Evolutionary conservation across 2,113 vertebrate genomes (phyloP).

Genomic region (Entelurus aequoreus): DNA sequence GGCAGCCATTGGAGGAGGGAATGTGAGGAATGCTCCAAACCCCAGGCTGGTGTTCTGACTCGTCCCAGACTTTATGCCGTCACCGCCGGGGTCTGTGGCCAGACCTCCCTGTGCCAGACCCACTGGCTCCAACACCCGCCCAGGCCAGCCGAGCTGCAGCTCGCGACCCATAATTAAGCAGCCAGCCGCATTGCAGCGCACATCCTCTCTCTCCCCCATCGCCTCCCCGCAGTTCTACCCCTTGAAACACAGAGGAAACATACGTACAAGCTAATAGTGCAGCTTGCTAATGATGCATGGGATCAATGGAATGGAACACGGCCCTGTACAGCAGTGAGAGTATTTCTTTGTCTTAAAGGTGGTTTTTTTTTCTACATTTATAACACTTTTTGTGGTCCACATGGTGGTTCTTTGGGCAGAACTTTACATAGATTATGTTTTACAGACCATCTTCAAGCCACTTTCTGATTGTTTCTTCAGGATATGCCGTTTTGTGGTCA

Average conservation of each 20-base stretch:
- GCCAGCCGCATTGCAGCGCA: slow-evolving; percentile 60
- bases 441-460: no score
- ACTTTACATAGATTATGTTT: no score
- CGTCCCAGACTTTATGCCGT: slow-evolving; percentile 83
- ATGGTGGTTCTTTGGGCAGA: no score
- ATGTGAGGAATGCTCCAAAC: slow-evolving; percentile 77
- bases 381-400: no score
- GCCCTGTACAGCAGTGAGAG: slow-evolving; percentile 15
- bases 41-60: slow-evolving; percentile 79
- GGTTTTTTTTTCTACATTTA: no score
- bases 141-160: slow-evolving; percentile 76
- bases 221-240: slow-evolving; percentile 40
- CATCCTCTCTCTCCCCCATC: slow-evolving; percentile 27
- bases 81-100: slow-evolving; percentile 80
- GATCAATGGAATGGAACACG: slow-evolving; percentile 21
- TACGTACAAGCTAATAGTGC: slow-evolving; percentile 4
- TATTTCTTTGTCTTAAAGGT: slow-evolving; percentile 9
- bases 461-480: no score
- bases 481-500: no score
- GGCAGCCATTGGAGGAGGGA: slow-evolving; percentile 68
- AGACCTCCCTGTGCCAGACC: slow-evolving; percentile 82
- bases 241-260: slow-evolving; percentile 39
- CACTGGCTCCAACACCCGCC: slow-evolving; percentile 80
- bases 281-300: slow-evolving; percentile 8
- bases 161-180: slow-evolving; percentile 78